These are phyloP conservation scores for Stomorhina lunata DNA, from an alignment of 2,888 invertebrate genomes.

Conservation along the genomic window DNA sequence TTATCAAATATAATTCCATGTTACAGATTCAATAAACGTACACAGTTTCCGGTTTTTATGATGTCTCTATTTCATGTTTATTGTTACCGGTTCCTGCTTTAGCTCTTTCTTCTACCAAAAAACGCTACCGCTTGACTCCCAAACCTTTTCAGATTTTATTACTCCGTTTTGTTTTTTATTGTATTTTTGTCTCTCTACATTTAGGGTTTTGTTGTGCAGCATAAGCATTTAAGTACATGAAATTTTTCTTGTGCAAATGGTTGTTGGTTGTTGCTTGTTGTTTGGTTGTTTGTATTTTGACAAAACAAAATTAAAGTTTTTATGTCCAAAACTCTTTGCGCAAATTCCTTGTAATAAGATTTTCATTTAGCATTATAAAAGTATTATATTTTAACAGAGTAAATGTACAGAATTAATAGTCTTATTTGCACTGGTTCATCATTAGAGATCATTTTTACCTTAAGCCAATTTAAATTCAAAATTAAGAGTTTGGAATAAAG, in stretches of 20 bases:
- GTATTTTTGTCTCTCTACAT: not conserved
- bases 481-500: no score
- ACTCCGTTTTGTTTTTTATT: not conserved
- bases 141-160: not conserved
- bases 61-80: conserved; percentile 54
- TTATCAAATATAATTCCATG: conserved; percentile 61
- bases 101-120: not conserved
- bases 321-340: conserved; percentile 7
- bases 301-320: conserved; percentile 24
- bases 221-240: not conserved
- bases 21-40: conserved; percentile 62
- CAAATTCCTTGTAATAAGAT: conserved; percentile 18
- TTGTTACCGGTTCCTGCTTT: conserved; percentile 12
- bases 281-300: no score
- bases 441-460: no score
- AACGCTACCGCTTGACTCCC: not conserved
- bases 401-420: not conserved
- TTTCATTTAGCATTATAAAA: conserved; percentile 5
- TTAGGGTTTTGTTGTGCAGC: not conserved
- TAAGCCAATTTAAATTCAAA: no score
- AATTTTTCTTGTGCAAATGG: conserved; percentile 7
- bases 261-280: conserved; percentile 38
- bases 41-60: conserved; percentile 59
- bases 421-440: no score
- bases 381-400: conserved; percentile 6